Base-by-base conservation (phyloP, 1,140 invertebrate genomes). In the Bombus consobrinus region DNA sequence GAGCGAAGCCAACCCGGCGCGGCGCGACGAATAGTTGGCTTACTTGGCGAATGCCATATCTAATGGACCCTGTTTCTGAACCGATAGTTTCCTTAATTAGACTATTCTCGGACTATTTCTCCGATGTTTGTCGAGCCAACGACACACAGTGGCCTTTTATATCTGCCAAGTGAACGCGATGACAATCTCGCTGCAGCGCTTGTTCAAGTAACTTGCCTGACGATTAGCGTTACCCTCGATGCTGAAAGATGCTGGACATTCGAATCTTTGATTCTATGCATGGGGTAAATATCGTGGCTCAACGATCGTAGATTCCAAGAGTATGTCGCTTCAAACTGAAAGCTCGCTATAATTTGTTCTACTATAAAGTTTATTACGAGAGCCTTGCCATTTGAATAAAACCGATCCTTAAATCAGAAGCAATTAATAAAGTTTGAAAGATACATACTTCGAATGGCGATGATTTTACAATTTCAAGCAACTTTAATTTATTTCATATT, bases 1-100 rank as follows among this genome's bases (percentile, higher is more conserved):
- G 8, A 22, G 76, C 8, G 15, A 34, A 53, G 10, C 4, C 25
- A 8, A 53, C 0, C 47, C 0, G 6, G 15, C 15, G 15, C 47
- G 28, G 1, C 9, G 3, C 12, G 37, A 41, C 57, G 64, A 82
- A 82, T 82, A 64, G 69, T 39, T 74, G 12, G 37, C 47, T 73
- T 34, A 5, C n/a, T 79, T 72, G 59, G 32, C 34, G 43, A 34
- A 57, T 32, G 64, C 34, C 25, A 81, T 32, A 43, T 47, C 37
- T 57, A 25, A 71, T 32, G 32, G n/a, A 22, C 22, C 1, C 18
- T 15, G 5, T 34, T 25, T 10, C 1, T 15, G 47, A 53, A 37
- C n/a, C 34, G 32, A 53, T 15, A 64, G 39, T 43, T 62, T 72
- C 69, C 69, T 62, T 64, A 74, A 81, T 81, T 74, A 74, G n/a